These are phyloP conservation scores for Adela reaumurella DNA, from an alignment of 2,888 invertebrate genomes.

Conservation along the genomic window DNA sequence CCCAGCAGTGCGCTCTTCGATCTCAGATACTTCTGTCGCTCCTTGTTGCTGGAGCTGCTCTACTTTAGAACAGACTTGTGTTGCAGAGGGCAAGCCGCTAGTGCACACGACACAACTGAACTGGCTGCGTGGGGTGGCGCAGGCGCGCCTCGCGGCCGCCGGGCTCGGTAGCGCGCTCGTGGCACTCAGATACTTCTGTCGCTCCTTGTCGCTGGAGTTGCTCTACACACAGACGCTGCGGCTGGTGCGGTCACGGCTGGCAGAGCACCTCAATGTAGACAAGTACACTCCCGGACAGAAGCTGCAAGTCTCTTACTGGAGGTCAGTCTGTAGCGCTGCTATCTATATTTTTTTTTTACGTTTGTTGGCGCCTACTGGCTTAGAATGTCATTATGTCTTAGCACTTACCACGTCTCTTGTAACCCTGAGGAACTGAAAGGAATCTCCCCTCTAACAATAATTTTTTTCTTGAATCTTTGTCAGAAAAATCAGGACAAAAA, in stretches of 20 bases:
- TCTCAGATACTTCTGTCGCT: constrained; percentile 91
- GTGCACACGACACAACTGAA: constrained; percentile 93
- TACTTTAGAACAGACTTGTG: no score
- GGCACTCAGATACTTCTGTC: constrained; percentile 85
- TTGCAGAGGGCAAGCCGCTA: constrained; percentile 85
- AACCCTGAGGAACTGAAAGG: no score
- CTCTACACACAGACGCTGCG: constrained; percentile 86
- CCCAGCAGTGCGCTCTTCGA: constrained; percentile 63
- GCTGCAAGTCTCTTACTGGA: constrained; percentile 93
- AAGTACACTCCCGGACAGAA: constrained; percentile 87
- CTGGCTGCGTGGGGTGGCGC: constrained; percentile 91
- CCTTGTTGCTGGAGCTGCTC: constrained; percentile 85
- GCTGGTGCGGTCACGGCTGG: constrained; percentile 81
- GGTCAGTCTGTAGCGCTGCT: constrained; percentile 36
- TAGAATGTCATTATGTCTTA: no score
- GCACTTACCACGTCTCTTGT: no score
- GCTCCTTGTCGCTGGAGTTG: constrained; percentile 88
- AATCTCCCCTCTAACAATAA: no score
- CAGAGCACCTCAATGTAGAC: constrained; percentile 85
- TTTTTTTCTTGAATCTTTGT: no score
- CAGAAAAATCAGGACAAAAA: no score
- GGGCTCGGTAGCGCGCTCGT: constrained; percentile 66
- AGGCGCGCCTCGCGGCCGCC: constrained; percentile 78
- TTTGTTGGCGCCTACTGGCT: no score
- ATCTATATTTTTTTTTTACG: constrained; percentile 11